Evolutionary conservation across 2,797 vertebrate species (phyloP).

Genomic region (Neomorphus geoffroyi): DNA sequence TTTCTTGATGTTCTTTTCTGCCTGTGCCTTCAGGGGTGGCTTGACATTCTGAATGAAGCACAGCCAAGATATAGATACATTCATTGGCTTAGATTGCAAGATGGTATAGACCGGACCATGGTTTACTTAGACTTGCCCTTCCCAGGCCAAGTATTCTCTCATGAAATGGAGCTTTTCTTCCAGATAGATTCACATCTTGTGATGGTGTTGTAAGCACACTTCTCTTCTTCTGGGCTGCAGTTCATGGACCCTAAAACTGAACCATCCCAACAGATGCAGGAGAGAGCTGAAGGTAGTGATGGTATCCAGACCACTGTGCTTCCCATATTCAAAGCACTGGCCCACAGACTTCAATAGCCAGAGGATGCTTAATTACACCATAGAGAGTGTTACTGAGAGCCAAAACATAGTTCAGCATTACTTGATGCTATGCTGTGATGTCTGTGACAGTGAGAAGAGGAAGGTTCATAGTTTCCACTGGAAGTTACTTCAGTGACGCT

Average conservation of each 20-base stretch:
- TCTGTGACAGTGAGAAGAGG: background rate
- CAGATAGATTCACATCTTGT: background rate
- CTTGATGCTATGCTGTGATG: background rate
- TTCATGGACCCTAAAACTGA: background rate
- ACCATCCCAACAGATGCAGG: background rate
- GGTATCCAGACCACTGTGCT: background rate
- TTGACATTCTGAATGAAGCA: background rate
- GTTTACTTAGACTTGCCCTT: background rate
- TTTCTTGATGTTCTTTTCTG: background rate
- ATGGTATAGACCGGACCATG: background rate
- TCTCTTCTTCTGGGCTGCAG: background rate
- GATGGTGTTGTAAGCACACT: background rate
- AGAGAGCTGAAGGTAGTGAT: background rate
- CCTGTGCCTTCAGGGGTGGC: background rate
- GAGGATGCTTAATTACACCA: background rate
- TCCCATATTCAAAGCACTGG: background rate
- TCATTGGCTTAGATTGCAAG: background rate
- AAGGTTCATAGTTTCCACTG: background rate
- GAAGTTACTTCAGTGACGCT: background rate
- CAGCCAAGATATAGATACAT: background rate
- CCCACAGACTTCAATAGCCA: background rate
- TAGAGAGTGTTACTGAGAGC: background rate
- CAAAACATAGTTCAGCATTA: background rate
- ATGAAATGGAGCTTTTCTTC: background rate
- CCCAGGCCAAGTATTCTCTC: background rate